Conservation (phyloP, 2,888 invertebrate species). For the Ormyrus pomaceus region DNA sequence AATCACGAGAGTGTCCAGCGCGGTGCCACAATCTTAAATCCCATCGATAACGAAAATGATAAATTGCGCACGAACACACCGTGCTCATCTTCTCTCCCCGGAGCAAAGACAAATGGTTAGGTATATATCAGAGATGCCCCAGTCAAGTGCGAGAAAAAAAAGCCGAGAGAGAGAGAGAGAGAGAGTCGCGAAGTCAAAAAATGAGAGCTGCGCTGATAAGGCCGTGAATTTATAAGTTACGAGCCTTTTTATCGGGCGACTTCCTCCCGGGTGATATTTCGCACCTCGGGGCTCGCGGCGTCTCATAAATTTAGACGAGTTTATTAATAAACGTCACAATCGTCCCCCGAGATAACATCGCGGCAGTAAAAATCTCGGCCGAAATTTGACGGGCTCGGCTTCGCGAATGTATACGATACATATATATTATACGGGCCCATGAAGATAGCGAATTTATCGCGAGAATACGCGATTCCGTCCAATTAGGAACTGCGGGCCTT, state of each 20-base stretch:
- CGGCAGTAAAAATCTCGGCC: slow-evolving; percentile 27
- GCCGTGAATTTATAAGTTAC: slow-evolving; percentile 42
- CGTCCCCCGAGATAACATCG: slow-evolving; percentile 29
- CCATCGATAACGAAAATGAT: slow-evolving; percentile 3
- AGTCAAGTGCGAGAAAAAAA: background rate
- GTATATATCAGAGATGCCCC: background rate
- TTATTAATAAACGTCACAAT: slow-evolving; percentile 56
- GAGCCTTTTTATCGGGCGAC: slow-evolving; percentile 44
- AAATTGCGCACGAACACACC: background rate
- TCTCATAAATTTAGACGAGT: slow-evolving; percentile 55
- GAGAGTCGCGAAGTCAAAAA: background rate
- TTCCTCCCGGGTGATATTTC: slow-evolving; percentile 42
- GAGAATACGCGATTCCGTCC: slow-evolving; percentile 14
- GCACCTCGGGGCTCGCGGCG: slow-evolving; percentile 42
- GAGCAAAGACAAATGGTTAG: slow-evolving; percentile 17
- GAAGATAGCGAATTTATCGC: slow-evolving; percentile 47
- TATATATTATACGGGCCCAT: background rate
- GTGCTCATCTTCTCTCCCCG: background rate
- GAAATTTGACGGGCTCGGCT: background rate
- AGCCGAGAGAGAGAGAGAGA: background rate
- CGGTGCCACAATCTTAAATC: background rate
- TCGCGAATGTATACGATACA: background rate
- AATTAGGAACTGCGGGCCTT: slow-evolving; percentile 34
- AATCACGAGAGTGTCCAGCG: background rate
- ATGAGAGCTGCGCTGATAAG: slow-evolving; percentile 26